Base-by-base conservation (phyloP, 2,113 vertebrate genomes). In the Aix galericulata region DNA sequence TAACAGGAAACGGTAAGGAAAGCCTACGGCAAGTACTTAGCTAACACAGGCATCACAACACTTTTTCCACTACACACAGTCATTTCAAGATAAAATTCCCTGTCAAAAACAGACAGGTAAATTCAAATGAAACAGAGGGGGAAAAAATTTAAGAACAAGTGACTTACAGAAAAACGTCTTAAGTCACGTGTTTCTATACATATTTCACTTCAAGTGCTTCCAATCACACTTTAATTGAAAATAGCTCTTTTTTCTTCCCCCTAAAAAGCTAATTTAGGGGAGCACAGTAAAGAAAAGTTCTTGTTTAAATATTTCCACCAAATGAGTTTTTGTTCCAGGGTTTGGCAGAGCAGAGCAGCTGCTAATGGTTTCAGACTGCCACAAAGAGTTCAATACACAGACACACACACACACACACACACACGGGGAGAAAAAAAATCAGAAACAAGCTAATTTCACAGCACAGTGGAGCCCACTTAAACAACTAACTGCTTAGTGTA, bases 391-490 rank as follows among this genome's bases (percentile, higher is more conserved):
- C 91, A 82, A 87, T 86, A 93, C 91, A 91, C 75, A 83, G 94
- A 96, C 95, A 80, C 95, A 96, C 95, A 80, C 77, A 31, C 73
- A 80, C 77, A 31, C 73, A 16, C 50, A 31, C 11, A 40, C 38
- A 16, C 52, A 31, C 3, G 5, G 3, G 20, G 31, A 34, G 7
- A 62, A 12, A 91, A 11, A 91, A 96, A 96, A 94, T 83, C 83
- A 84, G 88, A 80, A 97, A 96, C 88, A 93, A 97, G 95, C 91
- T 96, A 79, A 97, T 97, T 96, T 97, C 88, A 96, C 91, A 97
- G 96, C 87, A 97, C 83, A 92, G 93, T 67, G 50, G 93, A 96
- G 75, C 72, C 93, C 82, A 81, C 94, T 96, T 95, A 93, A 95
- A 96, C 95, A 96, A 94, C 94, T 77, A 88, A 87, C 86, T 85